Evolutionary conservation across 2,113 vertebrate species (phyloP).

Genomic region (Hyla sarda): DNA sequence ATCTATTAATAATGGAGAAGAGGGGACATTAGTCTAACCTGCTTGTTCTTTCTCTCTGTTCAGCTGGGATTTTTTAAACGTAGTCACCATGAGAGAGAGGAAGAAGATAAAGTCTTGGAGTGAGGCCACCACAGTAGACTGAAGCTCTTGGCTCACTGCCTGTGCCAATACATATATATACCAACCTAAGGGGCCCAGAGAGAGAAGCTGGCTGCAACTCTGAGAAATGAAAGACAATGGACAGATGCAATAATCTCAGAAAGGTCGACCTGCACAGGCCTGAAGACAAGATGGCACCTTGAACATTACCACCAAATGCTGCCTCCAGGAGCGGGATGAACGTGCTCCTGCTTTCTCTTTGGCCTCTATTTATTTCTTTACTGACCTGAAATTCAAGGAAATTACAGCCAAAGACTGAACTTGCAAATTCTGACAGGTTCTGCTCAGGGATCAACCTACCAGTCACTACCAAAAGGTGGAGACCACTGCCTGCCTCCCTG

Average conservation of each 20-base stretch:
- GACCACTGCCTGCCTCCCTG: constrained; percentile 40
- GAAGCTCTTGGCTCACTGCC: background rate
- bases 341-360: constrained; percentile 27
- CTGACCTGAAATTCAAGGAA: constrained; percentile 17
- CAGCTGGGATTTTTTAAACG: constrained; percentile 95
- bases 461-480: constrained; percentile 33
- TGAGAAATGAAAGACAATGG: constrained; percentile 11
- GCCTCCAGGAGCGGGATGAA: constrained; percentile 32
- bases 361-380: constrained; percentile 55
- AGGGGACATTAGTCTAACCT: background rate
- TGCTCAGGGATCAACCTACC: constrained; percentile 49
- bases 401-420: constrained; percentile 32
- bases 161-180: constrained; percentile 21
- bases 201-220: constrained; percentile 16
- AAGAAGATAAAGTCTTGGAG: constrained; percentile 75
- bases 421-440: constrained; percentile 41
- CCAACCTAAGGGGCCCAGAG: constrained; percentile 10
- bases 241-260: constrained; percentile 35
- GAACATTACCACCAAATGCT: constrained; percentile 16
- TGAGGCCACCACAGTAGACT: constrained; percentile 60
- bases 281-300: constrained; percentile 22
- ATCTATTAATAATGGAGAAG: background rate
- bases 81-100: constrained; percentile 72
- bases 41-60: constrained; percentile 12
- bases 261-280: constrained; percentile 36